Evolutionary conservation across 2,888 invertebrate genomes (phyloP), one percentile per base, ranked within the genome.

Genomic region (Eupithecia subumbrata): DNA sequence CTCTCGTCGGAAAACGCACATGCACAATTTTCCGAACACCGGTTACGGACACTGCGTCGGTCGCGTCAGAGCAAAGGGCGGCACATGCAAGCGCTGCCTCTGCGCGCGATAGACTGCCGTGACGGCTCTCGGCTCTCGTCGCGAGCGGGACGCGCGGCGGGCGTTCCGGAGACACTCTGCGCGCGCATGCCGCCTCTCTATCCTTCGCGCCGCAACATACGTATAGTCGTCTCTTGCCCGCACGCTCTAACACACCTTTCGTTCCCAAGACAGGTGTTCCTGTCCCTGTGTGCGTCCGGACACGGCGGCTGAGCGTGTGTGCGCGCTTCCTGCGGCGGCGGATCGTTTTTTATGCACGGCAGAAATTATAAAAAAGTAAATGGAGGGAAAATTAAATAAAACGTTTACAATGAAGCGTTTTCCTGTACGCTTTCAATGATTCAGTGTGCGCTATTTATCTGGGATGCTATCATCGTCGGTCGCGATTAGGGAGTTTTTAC

Each of bases 361-460:
- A 94, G 91, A 93, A 94, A 94, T 95, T 94, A 94, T 93, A 94
- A 94, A 94, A 89, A 94, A 93, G 92, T 94, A 95, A 94, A 94
- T 94, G 94, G 93, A 94, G 93, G 94, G 94, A 94, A 94, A 95
- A 93, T 94, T 94, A 93, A 94, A 94, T 95, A 94, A 93, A 94
- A 94, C 93, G 93, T 93, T 94, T 93, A 94, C 94, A 94, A 95
- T 94, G 92, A 93, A 94, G 91, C 93, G 90, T 92, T 94, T 94
- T 94, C 94, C 94, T 93, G 94, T 92, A 91, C 93, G 90, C 92
- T 93, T 93, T 93, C 91, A 92, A 92, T 92, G 92, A 92, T 93
- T 93, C 93, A 92, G 91, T 92, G 87, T 89, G 88, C 91, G 89
- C 90, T 91, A 91, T 92, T 92, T 92, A 93, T 92, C 91, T 90